These are phyloP conservation scores for Propsilocerus akamusi DNA, from an alignment of 1,140 invertebrate species.

Conservation along the genomic window DNA sequence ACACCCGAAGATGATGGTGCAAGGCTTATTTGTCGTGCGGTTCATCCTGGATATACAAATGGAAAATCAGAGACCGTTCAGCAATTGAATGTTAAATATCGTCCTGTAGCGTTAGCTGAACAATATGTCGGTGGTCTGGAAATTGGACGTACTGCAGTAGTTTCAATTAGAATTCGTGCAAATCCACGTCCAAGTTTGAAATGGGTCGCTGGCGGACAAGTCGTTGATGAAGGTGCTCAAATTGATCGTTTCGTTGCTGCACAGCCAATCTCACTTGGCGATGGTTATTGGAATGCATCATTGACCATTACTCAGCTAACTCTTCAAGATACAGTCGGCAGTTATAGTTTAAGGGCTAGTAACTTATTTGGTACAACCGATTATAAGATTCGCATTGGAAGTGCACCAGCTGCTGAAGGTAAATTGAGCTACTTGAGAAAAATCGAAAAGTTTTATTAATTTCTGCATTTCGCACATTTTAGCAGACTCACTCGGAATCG, in stretches of 20 bases:
- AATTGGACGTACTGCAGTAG: constrained; percentile 40
- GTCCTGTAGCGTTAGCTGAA: constrained; percentile 20
- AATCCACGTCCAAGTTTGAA: constrained; percentile 42
- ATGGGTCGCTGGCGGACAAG: constrained; percentile 40
- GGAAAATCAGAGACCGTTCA: constrained; percentile 37
- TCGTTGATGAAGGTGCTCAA: constrained; percentile 30
- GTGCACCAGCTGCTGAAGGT: constrained; percentile 48
- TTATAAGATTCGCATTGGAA: constrained; percentile 45
- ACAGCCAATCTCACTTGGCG: constrained; percentile 28
- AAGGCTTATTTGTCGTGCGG: constrained; percentile 38
- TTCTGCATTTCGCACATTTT: constrained; percentile 17
- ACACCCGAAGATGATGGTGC: constrained; percentile 42
- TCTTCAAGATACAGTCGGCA: constrained; percentile 54
- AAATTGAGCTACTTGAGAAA: too few relatives aligned
- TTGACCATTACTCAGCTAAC: constrained; percentile 41
- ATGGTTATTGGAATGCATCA: constrained; percentile 42
- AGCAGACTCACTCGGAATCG: constrained; percentile 43
- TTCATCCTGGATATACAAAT: constrained; percentile 33
- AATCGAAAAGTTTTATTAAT: too few relatives aligned
- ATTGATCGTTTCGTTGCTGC: constrained; percentile 17
- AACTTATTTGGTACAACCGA: constrained; percentile 42
- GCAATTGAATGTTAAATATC: constrained; percentile 6
- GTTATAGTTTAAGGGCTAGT: constrained; percentile 39
- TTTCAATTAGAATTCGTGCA: constrained; percentile 45
- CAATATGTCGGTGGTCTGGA: constrained; percentile 45